These are phyloP conservation scores for Philereme transversata DNA, from an alignment of 2,888 invertebrate genomes.

Conservation along the genomic window DNA sequence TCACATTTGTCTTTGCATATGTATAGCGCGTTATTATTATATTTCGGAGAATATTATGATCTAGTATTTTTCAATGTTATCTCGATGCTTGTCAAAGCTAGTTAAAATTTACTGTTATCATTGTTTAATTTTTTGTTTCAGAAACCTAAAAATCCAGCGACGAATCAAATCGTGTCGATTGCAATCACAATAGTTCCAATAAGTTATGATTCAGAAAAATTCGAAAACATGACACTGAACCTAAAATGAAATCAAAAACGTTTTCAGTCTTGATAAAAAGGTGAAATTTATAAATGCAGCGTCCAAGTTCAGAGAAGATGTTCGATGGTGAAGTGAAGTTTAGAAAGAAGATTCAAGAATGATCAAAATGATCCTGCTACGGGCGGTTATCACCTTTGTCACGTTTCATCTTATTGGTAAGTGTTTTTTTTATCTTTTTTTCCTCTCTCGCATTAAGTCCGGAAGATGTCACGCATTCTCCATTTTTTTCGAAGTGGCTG, in stretches of 20 bases:
- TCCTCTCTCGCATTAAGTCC: too few relatives aligned
- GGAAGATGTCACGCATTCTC: too few relatives aligned
- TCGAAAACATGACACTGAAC: neutral
- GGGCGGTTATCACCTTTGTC: conserved; percentile 56
- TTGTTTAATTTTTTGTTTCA: conserved; percentile 14
- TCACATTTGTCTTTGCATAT: too few relatives aligned
- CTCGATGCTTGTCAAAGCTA: too few relatives aligned
- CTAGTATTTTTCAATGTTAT: too few relatives aligned
- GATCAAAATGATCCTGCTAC: conserved; percentile 66
- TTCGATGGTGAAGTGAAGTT: conserved; percentile 28
- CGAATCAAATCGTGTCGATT: too few relatives aligned
- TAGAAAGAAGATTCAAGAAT: conserved; percentile 40
- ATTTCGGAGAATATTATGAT: too few relatives aligned
- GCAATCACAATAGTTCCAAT: too few relatives aligned
- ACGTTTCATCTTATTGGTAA: conserved; percentile 69
- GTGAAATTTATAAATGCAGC: conserved; percentile 26
- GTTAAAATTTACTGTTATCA: too few relatives aligned
- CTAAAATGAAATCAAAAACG: conserved; percentile 21
- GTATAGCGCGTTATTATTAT: too few relatives aligned
- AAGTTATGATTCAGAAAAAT: too few relatives aligned
- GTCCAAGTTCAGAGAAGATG: conserved; percentile 29
- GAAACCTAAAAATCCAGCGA: conserved; percentile 5
- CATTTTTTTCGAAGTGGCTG: too few relatives aligned
- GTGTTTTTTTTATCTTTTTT: conserved; percentile 33
- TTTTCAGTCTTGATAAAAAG: conserved; percentile 11